phyloP scores from a whole-genome alignment of 2,113 vertebrate species.

The Arizona elegans region DNA sequence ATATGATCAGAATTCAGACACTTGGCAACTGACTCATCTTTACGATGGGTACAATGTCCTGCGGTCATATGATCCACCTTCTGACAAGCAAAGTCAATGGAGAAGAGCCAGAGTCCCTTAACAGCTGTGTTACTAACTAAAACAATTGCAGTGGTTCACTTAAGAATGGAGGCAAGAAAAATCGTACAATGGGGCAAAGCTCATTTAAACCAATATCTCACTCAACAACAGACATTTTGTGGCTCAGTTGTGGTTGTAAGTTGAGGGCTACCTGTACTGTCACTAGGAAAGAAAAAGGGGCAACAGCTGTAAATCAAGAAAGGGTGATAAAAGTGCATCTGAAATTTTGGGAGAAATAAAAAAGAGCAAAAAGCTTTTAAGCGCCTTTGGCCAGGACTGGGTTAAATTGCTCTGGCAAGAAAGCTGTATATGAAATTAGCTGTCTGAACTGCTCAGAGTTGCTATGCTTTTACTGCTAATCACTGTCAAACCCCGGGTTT shows the following conservation, averaged over 20 bases:
- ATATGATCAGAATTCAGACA: neutral
- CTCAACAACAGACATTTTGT: neutral
- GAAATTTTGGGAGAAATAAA: neutral
- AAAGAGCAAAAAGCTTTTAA: neutral
- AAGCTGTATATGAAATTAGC: neutral
- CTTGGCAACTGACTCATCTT: neutral
- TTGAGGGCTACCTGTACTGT: neutral
- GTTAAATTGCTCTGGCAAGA: neutral
- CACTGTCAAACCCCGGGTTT: neutral
- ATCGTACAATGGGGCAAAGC: neutral
- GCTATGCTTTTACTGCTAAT: neutral
- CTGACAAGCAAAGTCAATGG: neutral
- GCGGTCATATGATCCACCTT: neutral
- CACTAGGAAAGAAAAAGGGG: neutral
- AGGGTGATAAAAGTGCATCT: neutral
- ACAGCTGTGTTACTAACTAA: too few relatives aligned
- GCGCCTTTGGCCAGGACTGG: neutral
- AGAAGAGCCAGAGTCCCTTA: neutral
- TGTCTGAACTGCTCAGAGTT: neutral
- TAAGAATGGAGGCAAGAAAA: neutral
- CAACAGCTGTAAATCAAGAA: neutral
- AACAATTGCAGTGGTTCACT: neutral
- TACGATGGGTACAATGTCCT: neutral
- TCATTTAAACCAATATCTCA: too few relatives aligned
- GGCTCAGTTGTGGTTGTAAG: neutral